These are phyloP conservation scores for Lasioglossum marginatum DNA, from an alignment of 2,888 invertebrate species.

Conservation along the genomic window DNA sequence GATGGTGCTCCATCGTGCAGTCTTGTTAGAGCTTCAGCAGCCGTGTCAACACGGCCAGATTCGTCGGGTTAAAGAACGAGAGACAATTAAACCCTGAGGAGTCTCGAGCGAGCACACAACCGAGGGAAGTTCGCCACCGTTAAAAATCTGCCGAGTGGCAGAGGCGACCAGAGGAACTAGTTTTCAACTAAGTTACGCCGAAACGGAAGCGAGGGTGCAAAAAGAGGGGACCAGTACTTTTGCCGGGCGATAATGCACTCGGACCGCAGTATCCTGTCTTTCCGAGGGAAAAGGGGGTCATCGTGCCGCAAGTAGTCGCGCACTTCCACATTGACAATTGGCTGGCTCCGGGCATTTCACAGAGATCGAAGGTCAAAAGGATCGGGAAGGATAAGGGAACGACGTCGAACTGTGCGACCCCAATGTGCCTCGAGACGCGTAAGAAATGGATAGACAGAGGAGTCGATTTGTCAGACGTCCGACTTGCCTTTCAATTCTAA, in stretches of 20 bases:
- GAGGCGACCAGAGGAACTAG: conserved; percentile 40
- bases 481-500: conserved; percentile 3
- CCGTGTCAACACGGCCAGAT: conserved; percentile 1
- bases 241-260: conserved; percentile 59
- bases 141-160: conserved; percentile 33
- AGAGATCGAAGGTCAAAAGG: conserved; percentile 62
- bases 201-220: conserved; percentile 42
- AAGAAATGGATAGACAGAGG: conserved; percentile 18
- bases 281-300: conserved; percentile 45
- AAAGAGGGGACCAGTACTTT: conserved; percentile 35
- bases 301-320: conserved; percentile 42
- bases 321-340: conserved; percentile 20
- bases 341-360: conserved; percentile 12
- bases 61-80: background rate
- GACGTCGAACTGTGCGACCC: conserved; percentile 43
- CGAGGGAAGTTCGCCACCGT: conserved; percentile 14
- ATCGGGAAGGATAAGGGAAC: conserved; percentile 46
- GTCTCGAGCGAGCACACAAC: background rate
- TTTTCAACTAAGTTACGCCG: conserved; percentile 58
- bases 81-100: background rate
- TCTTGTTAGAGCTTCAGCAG: background rate
- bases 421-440: conserved; percentile 25
- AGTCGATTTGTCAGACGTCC: conserved; percentile 9
- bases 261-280: conserved; percentile 56
- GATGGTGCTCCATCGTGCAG: background rate